Percentiles rank a stretch among this genome's conserved stretches.
Conservation (phyloP, 2,113 vertebrate genomes). For the Mormoops blainvillei region DNA sequence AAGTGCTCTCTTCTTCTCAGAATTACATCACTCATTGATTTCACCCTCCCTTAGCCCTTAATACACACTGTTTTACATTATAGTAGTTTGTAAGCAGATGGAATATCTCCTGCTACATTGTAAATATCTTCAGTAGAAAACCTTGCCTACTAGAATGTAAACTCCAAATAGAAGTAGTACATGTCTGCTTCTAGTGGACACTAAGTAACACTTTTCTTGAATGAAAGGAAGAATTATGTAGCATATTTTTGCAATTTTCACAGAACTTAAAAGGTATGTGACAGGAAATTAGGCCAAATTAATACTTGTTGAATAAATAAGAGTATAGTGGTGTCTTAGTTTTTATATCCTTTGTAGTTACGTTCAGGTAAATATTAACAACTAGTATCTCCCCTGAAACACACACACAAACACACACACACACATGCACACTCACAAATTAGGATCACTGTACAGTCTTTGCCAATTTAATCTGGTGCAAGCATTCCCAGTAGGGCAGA, state of each 20-base stretch:
- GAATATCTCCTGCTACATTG: neutral
- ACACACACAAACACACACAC: neutral
- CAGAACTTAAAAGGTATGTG: neutral
- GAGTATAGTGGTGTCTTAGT: neutral
- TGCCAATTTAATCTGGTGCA: neutral
- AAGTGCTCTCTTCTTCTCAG: neutral
- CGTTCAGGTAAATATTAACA: neutral
- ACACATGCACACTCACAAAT: neutral
- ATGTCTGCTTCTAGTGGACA: neutral
- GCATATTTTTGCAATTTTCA: neutral
- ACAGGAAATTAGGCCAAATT: neutral
- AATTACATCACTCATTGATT: neutral
- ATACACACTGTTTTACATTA: neutral
- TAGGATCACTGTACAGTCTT: neutral
- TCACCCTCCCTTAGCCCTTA: neutral
- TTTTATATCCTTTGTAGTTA: neutral
- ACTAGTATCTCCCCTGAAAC: too few species aligned
- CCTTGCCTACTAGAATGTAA: neutral
- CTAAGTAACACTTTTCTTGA: neutral
- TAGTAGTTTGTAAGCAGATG: neutral
- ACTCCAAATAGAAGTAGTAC: neutral
- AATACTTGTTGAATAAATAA: neutral
- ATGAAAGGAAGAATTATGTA: neutral
- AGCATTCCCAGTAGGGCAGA: neutral
- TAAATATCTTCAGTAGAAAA: neutral